Evolutionary conservation across 2,888 invertebrate species (phyloP).

Genomic region (Drosophila neonasuta): DNA sequence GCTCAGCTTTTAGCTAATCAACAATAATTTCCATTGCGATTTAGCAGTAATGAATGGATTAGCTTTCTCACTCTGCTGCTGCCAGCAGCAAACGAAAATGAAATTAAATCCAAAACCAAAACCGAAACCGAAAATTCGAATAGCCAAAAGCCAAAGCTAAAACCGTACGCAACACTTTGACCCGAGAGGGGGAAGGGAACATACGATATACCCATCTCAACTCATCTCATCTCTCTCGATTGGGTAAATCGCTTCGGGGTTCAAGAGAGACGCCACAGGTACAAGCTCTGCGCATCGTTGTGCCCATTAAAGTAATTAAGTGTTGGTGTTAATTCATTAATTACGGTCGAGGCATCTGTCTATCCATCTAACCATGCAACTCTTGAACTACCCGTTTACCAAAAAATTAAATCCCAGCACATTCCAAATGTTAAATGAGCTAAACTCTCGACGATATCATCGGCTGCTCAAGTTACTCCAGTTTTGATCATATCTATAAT

Average conservation of each 20-base stretch:
- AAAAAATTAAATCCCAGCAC: conserved; percentile 1
- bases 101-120: conserved; percentile 6
- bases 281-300: conserved; percentile 29
- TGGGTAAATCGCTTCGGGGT: conserved; percentile 52
- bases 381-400: conserved; percentile 4
- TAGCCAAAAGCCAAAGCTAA: conserved; percentile 19
- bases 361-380: conserved; percentile 13
- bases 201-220: not conserved
- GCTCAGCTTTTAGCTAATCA: conserved; percentile 39
- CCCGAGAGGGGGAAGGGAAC: conserved; percentile 11
- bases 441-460: conserved; percentile 25
- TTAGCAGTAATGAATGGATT: conserved; percentile 28
- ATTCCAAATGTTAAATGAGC: conserved; percentile 17
- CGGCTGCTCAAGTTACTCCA: conserved; percentile 12
- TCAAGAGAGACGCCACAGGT: conserved; percentile 57
- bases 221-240: conserved; percentile 15
- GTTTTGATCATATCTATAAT: conserved; percentile 5
- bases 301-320: conserved; percentile 68
- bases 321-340: conserved; percentile 78
- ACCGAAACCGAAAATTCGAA: conserved; percentile 16
- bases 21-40: conserved; percentile 49
- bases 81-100: conserved; percentile 38
- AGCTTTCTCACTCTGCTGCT: conserved; percentile 32
- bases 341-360: conserved; percentile 45
- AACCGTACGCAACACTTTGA: conserved; percentile 34